Evolutionary conservation across 2,113 vertebrate species (phyloP), one percentile per base, ranked within the genome.

Genomic region (Octodon degus): DNA sequence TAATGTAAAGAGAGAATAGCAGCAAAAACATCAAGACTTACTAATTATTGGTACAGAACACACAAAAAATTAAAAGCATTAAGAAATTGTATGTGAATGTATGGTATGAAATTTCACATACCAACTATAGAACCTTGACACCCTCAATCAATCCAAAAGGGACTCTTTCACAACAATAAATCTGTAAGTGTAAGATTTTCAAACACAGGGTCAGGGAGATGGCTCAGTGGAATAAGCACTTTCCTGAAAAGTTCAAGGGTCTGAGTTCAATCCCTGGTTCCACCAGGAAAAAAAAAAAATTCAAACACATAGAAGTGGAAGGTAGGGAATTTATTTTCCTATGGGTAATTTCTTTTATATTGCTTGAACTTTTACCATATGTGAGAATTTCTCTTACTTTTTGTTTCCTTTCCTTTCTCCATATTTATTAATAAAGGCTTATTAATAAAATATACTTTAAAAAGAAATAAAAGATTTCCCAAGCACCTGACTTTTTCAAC

Each of bases 1-100:
- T n/a, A 92, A 77, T 60, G 14, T 34, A 93, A 76, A 76, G 14
- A 91, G 6, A 96, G 88, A 93, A 93, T 76, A 92, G 81, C 93
- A 88, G 88, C 32, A 90, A 96, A 87, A 91, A 83, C 96, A 32
- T 58, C 55, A 27, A 19, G 30, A 79, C 20, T 43, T 74, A 82
- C 50, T 95, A 92, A 96, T 96, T 90, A 70, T 74, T 90, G 77
- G 24, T 62, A 62, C 22, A 25, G 60, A 62, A 60, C 58, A 25
- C 60, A 50, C 11, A 50, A 62, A 62, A 24, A 24, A 62, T 62
- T 62, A 62, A 62, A 34, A 89, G 89, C 2, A 68, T 0, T 72
- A 27, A 91, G 47, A 77, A 68, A 80, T 12, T 67, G 30, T 84
- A 34, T 94, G 37, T 79, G 47, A 81, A 81, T 79, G 14, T 63